These are phyloP conservation scores for Trichopoda pennipes DNA, from an alignment of 2,888 invertebrate species.

Conservation along the genomic window DNA sequence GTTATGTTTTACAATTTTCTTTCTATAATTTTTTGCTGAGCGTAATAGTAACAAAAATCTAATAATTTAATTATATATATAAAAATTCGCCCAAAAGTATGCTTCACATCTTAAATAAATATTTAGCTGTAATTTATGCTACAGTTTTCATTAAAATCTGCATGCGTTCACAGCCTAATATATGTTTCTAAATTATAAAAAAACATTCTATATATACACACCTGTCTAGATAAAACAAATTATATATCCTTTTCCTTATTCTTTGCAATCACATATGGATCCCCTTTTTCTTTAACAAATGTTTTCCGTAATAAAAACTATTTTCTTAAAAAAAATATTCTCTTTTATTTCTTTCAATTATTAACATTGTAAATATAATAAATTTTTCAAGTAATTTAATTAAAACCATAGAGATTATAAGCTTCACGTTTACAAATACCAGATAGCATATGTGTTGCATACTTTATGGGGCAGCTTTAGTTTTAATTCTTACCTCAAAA, in stretches of 20 bases:
- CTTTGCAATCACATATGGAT: too few relatives aligned
- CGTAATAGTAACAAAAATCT: too few relatives aligned
- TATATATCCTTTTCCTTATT: too few relatives aligned
- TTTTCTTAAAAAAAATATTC: conserved; percentile 1
- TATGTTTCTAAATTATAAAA: too few relatives aligned
- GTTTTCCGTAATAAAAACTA: conserved; percentile 14
- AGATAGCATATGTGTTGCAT: conserved; percentile 59
- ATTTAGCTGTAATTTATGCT: too few relatives aligned
- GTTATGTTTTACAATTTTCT: too few relatives aligned
- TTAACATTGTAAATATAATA: conserved; percentile 39
- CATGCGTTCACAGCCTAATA: too few relatives aligned
- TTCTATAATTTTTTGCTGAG: too few relatives aligned
- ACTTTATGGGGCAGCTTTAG: conserved; percentile 63
- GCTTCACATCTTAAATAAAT: background rate
- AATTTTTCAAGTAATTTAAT: conserved; percentile 59
- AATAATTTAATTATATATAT: too few relatives aligned
- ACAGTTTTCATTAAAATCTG: too few relatives aligned
- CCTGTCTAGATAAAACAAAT: too few relatives aligned
- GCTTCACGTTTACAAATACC: conserved; percentile 4
- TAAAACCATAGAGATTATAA: conserved; percentile 61
- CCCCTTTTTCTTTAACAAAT: conserved; percentile 1
- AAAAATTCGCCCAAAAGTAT: background rate
- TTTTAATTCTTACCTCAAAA: conserved; percentile 54
- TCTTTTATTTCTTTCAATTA: conserved; percentile 44
- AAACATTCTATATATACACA: too few relatives aligned